These are phyloP conservation scores for Ceriagrion tenellum DNA, from an alignment of 2,888 invertebrate species.

Conservation along the genomic window DNA sequence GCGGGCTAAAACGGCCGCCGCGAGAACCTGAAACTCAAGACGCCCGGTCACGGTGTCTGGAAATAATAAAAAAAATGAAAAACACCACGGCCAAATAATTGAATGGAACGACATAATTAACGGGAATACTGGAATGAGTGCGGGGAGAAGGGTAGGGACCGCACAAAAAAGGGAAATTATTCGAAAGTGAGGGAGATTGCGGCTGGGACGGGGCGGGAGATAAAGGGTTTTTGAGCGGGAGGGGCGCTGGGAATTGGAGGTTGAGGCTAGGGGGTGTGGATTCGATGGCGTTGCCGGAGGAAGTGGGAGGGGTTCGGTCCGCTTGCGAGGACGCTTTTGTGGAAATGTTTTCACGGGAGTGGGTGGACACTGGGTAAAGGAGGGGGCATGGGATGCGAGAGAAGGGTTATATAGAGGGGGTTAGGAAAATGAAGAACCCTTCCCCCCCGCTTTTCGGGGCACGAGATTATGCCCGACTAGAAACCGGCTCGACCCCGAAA, in stretches of 20 bases:
- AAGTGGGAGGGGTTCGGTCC: too few species aligned
- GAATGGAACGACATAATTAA: slow-evolving; percentile 22
- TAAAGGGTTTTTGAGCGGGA: neutral
- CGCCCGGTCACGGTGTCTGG: neutral
- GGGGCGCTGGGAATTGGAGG: neutral
- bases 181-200: neutral
- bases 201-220: neutral
- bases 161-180: neutral
- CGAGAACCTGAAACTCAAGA: neutral
- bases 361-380: neutral
- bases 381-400: neutral
- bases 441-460: neutral
- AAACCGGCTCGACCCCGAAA: slow-evolving; percentile 52
- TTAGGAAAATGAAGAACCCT: neutral
- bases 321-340: too few species aligned
- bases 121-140: neutral
- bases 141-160: neutral
- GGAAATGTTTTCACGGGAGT: neutral
- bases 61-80: neutral
- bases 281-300: too few species aligned
- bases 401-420: neutral
- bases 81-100: neutral
- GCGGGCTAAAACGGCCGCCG: neutral
- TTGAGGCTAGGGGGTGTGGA: too few species aligned
- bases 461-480: slow-evolving; percentile 52